phyloP scores from a whole-genome alignment of 2,888 invertebrate species.

The Hartigia nigra region DNA sequence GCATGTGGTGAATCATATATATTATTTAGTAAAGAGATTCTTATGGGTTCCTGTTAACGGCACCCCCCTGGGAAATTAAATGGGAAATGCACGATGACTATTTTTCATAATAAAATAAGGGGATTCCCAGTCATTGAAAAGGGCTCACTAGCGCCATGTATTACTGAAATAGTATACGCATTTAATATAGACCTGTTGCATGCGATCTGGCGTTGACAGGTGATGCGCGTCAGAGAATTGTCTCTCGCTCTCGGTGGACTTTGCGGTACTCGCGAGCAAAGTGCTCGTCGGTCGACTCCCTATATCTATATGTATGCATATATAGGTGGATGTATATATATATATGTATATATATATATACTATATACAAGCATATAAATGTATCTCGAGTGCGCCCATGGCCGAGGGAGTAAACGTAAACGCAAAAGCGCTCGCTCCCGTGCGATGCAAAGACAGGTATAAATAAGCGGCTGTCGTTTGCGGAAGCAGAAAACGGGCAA shows the following conservation, averaged over 20 bases:
- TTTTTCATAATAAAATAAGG: background rate
- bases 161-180: constrained; percentile 12
- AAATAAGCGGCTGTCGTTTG: constrained; percentile 67
- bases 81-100: background rate
- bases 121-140: background rate
- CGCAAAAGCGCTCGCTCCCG: constrained; percentile 50
- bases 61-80: background rate
- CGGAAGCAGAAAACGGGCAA: constrained; percentile 66
- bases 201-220: constrained; percentile 53
- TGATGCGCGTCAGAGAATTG: constrained; percentile 56
- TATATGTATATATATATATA: background rate
- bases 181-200: constrained; percentile 51
- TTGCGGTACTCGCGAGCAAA: constrained; percentile 41
- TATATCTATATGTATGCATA: constrained; percentile 11
- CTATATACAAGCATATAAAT: background rate
- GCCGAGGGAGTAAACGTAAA: constrained; percentile 34
- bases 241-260: constrained; percentile 35
- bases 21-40: background rate
- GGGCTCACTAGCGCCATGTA: background rate
- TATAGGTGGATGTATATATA: background rate
- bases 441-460: constrained; percentile 65
- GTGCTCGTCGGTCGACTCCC: constrained; percentile 21
- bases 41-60: background rate
- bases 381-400: constrained; percentile 16
- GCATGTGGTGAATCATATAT: background rate